These are phyloP conservation scores for Etheostoma cragini DNA, from an alignment of 2,113 vertebrate genomes.

Conservation along the genomic window DNA sequence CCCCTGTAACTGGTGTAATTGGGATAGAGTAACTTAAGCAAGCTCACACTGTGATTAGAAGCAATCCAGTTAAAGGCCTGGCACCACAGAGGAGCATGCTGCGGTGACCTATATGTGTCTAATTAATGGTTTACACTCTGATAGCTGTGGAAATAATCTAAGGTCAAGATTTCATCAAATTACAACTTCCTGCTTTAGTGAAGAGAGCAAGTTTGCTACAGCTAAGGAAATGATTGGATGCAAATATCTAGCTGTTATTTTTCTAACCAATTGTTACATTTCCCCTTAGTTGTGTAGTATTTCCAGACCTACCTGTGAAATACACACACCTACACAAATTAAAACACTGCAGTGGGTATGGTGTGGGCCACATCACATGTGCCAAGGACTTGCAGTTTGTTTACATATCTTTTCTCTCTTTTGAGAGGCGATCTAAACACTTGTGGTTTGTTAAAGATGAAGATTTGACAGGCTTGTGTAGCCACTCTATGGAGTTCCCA, in stretches of 20 bases:
- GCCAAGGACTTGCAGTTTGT: too few relatives aligned
- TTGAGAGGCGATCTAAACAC: too few relatives aligned
- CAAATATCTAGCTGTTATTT: neutral
- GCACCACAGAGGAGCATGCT: neutral
- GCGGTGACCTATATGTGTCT: neutral
- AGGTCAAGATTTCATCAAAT: neutral
- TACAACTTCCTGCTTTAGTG: neutral
- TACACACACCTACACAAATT: too few relatives aligned
- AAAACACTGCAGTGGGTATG: too few relatives aligned
- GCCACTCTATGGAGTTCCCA: too few relatives aligned
- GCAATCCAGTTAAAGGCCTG: neutral
- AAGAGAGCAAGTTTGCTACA: too few relatives aligned
- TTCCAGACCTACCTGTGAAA: too few relatives aligned
- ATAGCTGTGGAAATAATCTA: neutral
- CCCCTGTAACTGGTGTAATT: constrained; percentile 12
- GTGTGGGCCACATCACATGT: too few relatives aligned
- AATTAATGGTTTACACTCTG: neutral
- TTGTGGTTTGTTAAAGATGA: too few relatives aligned
- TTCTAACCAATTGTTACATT: neutral
- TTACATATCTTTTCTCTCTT: too few relatives aligned
- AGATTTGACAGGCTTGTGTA: too few relatives aligned
- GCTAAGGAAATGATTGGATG: neutral
- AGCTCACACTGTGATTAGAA: constrained; percentile 6
- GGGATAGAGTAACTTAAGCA: neutral
- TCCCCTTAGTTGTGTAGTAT: neutral